A percentile compares a stretch with the other conserved stretches of the same genome.
Evolutionary conservation across 2,888 invertebrate species (phyloP).

Genomic region (Platerodrilus igneus): DNA sequence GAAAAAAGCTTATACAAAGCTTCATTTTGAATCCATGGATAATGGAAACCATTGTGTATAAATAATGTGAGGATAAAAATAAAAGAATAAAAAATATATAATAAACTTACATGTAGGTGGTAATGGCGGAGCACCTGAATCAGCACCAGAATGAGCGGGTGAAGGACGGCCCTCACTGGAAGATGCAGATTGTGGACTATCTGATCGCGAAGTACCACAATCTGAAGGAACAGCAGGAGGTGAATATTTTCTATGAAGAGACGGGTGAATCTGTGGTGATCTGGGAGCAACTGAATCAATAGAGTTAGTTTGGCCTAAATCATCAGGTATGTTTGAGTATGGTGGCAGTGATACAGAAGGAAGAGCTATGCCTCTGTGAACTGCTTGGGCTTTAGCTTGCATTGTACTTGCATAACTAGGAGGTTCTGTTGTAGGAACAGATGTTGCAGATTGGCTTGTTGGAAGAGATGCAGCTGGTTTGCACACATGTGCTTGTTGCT

Average conservation of each 20-base stretch:
- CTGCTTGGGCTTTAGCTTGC: constrained; percentile 66
- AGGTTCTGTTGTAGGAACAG: constrained; percentile 76
- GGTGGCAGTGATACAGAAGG: constrained; percentile 66
- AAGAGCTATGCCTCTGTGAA: constrained; percentile 63
- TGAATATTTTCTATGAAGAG: constrained; percentile 67
- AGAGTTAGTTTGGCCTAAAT: constrained; percentile 43
- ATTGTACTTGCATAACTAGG: constrained; percentile 90
- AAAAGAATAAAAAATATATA: no score
- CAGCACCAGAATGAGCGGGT: constrained; percentile 39
- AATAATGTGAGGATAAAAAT: no score
- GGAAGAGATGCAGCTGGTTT: constrained; percentile 47
- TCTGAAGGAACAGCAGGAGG: constrained; percentile 53
- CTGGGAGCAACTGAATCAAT: constrained; percentile 50
- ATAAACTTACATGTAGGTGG: constrained; percentile 48
- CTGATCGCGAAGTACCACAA: constrained; percentile 52
- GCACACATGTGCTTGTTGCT: constrained; percentile 44
- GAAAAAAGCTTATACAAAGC: no score
- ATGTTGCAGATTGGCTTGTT: constrained; percentile 47
- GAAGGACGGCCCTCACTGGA: constrained; percentile 51
- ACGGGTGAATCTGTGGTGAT: constrained; percentile 55
- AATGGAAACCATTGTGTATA: no score
- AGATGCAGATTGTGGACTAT: constrained; percentile 50
- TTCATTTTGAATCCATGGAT: no score
- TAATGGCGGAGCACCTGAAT: constrained; percentile 44
- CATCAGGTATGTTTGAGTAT: constrained; percentile 49